These are phyloP conservation scores for Oreotragus oreotragus DNA, from an alignment of 2,113 vertebrate genomes.

Conservation along the genomic window DNA sequence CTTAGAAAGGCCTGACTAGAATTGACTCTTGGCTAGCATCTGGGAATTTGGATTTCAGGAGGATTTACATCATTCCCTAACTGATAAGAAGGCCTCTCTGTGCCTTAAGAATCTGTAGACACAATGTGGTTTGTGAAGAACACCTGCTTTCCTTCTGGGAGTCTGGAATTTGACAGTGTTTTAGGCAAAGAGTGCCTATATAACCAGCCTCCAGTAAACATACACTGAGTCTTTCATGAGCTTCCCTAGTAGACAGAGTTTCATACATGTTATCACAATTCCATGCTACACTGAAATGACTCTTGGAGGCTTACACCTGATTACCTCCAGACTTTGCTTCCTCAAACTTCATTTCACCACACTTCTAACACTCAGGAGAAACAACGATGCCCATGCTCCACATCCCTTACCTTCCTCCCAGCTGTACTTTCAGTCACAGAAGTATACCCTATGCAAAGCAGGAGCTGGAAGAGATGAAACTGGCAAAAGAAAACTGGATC, in stretches of 20 bases:
- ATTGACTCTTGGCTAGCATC: background rate
- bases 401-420: background rate
- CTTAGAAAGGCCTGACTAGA: background rate
- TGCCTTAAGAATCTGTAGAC: background rate
- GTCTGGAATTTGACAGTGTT: background rate
- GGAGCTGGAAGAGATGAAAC: background rate
- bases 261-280: background rate
- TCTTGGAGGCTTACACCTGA: background rate
- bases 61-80: background rate
- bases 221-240: background rate
- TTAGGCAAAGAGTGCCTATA: background rate
- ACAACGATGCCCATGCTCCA: background rate
- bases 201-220: background rate
- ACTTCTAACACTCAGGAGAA: background rate
- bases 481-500: background rate
- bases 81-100: background rate
- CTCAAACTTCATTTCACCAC: background rate
- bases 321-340: background rate
- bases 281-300: background rate
- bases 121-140: background rate
- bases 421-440: background rate
- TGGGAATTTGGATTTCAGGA: background rate
- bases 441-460: background rate
- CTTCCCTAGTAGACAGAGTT: background rate
- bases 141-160: background rate